phyloP scores from a whole-genome alignment of 2,113 vertebrate species.

The Scytalopus superciliaris region DNA sequence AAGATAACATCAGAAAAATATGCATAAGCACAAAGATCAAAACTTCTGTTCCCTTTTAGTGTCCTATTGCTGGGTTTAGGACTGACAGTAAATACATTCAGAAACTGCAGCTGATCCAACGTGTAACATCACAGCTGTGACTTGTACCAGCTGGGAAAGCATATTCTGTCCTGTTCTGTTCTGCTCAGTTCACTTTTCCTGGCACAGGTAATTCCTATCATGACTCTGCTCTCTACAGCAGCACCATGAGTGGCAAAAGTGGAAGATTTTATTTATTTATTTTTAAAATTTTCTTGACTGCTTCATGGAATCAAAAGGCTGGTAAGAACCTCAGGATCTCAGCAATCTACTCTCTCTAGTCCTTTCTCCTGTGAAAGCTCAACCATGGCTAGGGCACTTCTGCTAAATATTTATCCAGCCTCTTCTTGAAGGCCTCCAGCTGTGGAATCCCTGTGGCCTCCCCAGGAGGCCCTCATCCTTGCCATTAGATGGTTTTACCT shows the following conservation, averaged over 20 bases:
- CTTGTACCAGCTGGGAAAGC: background rate
- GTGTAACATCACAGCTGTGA: background rate
- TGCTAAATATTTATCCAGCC: constrained; percentile 35
- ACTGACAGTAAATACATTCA: background rate
- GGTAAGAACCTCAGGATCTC: background rate
- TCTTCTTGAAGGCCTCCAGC: background rate
- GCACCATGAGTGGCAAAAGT: background rate
- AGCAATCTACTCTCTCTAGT: background rate
- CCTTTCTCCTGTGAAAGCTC: background rate
- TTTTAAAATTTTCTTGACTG: background rate
- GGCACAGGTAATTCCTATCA: background rate
- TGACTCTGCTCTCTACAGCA: background rate
- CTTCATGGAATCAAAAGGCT: background rate
- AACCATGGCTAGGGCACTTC: background rate
- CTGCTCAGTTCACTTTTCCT: background rate
- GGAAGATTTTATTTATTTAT: background rate
- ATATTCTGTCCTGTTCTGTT: background rate
- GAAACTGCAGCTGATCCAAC: background rate
- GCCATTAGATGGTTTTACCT: background rate
- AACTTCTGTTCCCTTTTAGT: background rate
- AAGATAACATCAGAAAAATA: background rate
- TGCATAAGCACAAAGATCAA: background rate
- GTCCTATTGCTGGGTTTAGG: background rate
- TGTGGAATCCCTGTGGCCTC: background rate
- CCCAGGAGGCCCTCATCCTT: background rate